Percentiles rank a stretch among this genome's conserved stretches.
These are phyloP conservation scores for Eriocheir sinensis DNA, from an alignment of 1,140 invertebrate species.

Conservation along the genomic window DNA sequence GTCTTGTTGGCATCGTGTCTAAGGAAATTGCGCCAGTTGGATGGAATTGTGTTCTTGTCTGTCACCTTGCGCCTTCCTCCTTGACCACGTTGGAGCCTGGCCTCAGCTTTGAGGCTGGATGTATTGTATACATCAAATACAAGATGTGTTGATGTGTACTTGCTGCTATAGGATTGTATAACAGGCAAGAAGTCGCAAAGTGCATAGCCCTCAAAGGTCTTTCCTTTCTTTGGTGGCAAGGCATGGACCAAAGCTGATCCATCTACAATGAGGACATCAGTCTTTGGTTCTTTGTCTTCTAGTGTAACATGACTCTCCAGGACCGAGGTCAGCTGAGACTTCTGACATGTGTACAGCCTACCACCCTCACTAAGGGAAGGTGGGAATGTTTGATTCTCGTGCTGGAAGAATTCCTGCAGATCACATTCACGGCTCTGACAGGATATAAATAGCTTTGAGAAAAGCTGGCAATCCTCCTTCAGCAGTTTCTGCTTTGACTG, in stretches of 20 bases:
- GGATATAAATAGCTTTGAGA: conserved; percentile 48
- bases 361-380: conserved; percentile 36
- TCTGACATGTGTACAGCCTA: conserved; percentile 47
- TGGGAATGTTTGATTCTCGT: conserved; percentile 32
- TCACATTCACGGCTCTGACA: conserved; percentile 47
- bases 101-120: conserved; percentile 38
- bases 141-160: not conserved
- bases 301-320: not conserved
- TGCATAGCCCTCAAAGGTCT: not conserved
- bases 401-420: conserved; percentile 51
- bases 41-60: not conserved
- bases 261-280: not conserved
- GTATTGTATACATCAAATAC: conserved; percentile 45
- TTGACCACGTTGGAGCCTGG: not conserved
- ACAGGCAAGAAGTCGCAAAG: not conserved
- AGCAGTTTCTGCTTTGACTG: not conserved
- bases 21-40: conserved; percentile 19
- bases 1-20: conserved; percentile 9
- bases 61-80: conserved; percentile 37
- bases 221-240: not conserved
- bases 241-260: not conserved
- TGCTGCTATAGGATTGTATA: not conserved
- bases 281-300: not conserved
- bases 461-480: conserved; percentile 44
- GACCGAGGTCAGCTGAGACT: conserved; percentile 19